phyloP scores from a whole-genome alignment of 35 echinoderm and acorn worm genomes.

The Eucidaris tribuloides region DNA sequence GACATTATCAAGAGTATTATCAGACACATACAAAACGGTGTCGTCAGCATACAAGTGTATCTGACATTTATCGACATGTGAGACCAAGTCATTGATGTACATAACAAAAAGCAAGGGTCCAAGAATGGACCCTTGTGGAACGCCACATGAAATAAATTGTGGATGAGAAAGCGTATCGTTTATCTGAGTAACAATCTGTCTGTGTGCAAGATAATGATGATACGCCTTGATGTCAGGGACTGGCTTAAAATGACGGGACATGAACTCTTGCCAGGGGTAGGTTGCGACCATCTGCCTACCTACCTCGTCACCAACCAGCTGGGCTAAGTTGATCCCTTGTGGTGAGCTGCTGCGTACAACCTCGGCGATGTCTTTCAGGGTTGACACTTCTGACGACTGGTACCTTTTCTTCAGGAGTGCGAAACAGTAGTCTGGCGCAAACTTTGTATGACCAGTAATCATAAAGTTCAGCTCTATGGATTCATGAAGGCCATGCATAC shows the following conservation, averaged over 20 bases:
- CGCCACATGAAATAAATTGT: too few species aligned
- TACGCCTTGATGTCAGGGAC: not conserved
- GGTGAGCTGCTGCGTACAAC: not conserved
- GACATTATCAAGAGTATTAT: too few species aligned
- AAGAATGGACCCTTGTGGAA: too few species aligned
- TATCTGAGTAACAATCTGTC: too few species aligned
- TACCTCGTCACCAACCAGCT: not conserved
- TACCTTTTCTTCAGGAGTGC: not conserved
- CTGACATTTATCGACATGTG: too few species aligned
- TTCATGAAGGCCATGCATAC: not conserved
- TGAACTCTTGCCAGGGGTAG: not conserved
- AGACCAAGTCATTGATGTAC: too few species aligned
- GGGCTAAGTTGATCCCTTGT: not conserved
- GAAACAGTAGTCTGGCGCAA: not conserved
- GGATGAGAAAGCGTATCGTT: too few species aligned
- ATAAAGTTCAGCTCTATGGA: not conserved
- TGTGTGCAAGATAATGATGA: too few species aligned
- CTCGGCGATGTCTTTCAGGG: not conserved
- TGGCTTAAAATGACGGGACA: not conserved
- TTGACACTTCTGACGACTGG: not conserved
- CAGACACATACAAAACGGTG: too few species aligned
- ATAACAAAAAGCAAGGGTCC: too few species aligned
- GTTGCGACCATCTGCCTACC: not conserved
- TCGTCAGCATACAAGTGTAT: too few species aligned
- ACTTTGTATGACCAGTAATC: not conserved